Conservation (phyloP, 2,888 invertebrate genomes). For the Nasonia oneida region DNA sequence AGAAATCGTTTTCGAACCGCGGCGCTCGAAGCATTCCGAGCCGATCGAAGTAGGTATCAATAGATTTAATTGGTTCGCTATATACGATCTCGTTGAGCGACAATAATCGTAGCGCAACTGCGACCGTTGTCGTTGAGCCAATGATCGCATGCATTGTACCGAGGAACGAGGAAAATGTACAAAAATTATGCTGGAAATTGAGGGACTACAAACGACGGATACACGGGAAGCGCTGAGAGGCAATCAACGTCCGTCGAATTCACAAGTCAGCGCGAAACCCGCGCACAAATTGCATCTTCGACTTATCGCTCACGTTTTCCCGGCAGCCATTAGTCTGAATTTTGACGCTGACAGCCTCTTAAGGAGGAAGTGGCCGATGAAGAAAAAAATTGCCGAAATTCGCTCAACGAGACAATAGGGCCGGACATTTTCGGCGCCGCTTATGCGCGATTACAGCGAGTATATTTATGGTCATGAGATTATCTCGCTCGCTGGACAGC, state of each 20-base stretch:
- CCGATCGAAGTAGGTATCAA: background rate
- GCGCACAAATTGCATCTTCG: background rate
- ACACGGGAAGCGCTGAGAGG: background rate
- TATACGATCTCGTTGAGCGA: constrained; percentile 39
- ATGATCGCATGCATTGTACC: background rate
- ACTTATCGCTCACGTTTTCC: constrained; percentile 26
- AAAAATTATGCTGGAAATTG: background rate
- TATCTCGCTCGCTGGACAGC: background rate
- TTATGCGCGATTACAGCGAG: background rate
- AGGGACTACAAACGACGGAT: background rate
- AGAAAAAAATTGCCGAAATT: constrained; percentile 27
- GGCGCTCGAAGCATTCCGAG: background rate
- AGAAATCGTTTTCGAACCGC: background rate
- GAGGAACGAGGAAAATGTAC: background rate
- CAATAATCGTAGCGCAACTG: constrained; percentile 43
- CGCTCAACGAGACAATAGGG: background rate
- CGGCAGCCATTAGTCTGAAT: background rate
- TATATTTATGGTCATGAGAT: background rate
- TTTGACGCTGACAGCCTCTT: constrained; percentile 18
- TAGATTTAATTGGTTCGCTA: constrained; percentile 51
- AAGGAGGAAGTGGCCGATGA: constrained; percentile 55
- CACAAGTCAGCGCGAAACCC: background rate
- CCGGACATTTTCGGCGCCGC: background rate
- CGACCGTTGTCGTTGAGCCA: constrained; percentile 29
- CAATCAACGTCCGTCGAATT: background rate